Evolutionary conservation across 2,113 vertebrate species (phyloP), one percentile per base, ranked within the genome.

Genomic region (Rhinolophus sinicus): DNA sequence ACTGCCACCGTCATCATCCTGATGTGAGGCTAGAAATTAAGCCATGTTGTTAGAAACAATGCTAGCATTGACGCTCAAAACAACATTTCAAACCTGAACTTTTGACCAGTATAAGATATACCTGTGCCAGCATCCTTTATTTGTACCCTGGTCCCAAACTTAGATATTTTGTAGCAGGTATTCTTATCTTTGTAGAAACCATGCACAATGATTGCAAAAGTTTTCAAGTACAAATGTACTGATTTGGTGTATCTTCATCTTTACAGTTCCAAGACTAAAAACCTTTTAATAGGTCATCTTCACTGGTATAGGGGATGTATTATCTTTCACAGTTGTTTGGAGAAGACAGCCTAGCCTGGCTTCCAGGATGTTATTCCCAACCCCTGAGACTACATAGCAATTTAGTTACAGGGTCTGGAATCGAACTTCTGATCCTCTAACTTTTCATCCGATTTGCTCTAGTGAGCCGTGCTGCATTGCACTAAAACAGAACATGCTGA

Each of bases 361-460:
- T 93, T 81, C 35, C n/a, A 72, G 44, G 44, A 56, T 76, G 58
- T 47, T 96, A 40, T 93, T 96, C 18, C 40, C 40, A 73, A 60
- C 19, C 16, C 7, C 21, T 11, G 69, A 65, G 18, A 84, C 70
- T 70, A 69, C 22, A 33, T 18, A 35, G 62, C 6, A 86, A 72
- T 44, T 70, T 73, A 86, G 54, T 72, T 67, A 52, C 35, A 76
- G 38, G n/a, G 3, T 95, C 58, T 95, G n/a, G 75, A 84, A 83
- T 88, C 18, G 1, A 96, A 95, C 83, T 93, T 92, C 78, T 47
- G 30, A 86, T 83, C 40, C 50, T 84, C 13, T 69, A 65, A 83
- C 82, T 93, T 90, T 93, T 88, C 19, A 69, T 65, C 69, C 5
- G 40, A 89, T 44, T 91, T 94, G 87, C 73, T 95, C 67, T 92